phyloP scores from a whole-genome alignment of 2,113 vertebrate genomes.

The Gopherus flavomarginatus region DNA sequence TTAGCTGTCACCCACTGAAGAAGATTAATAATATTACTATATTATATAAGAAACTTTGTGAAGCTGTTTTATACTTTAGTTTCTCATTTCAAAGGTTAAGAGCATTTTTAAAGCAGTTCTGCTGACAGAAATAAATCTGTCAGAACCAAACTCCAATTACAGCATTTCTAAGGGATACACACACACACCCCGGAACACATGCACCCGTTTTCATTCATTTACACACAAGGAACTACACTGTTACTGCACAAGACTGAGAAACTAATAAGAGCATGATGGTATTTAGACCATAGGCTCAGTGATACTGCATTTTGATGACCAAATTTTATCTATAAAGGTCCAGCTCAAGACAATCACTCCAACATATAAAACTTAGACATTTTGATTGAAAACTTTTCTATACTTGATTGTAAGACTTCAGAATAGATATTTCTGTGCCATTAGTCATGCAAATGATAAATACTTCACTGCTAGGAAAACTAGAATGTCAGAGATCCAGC shows the following conservation, averaged over 20 bases:
- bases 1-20: conserved; percentile 38
- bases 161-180: conserved; percentile 79
- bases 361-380: conserved; percentile 71
- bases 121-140: conserved; percentile 77
- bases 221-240: conserved; percentile 78
- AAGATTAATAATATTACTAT: conserved; percentile 27
- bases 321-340: conserved; percentile 70
- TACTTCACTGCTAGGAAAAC: conserved; percentile 78
- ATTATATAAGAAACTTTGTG: conserved; percentile 45
- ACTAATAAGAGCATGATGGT: conserved; percentile 65
- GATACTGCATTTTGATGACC: conserved; percentile 76
- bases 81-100: conserved; percentile 60
- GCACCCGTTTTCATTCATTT: conserved; percentile 73
- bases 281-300: conserved; percentile 73
- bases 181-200: conserved; percentile 62
- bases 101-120: conserved; percentile 65
- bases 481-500: conserved; percentile 79
- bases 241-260: conserved; percentile 79
- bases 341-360: conserved; percentile 68
- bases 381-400: conserved; percentile 72
- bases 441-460: conserved; percentile 85
- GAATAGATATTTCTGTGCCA: conserved; percentile 81
- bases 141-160: conserved; percentile 79
- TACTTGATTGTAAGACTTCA: conserved; percentile 76
- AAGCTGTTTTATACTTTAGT: conserved; percentile 45